Conservation (phyloP, 2,888 invertebrate genomes). For the Piscicola geometra region DNA sequence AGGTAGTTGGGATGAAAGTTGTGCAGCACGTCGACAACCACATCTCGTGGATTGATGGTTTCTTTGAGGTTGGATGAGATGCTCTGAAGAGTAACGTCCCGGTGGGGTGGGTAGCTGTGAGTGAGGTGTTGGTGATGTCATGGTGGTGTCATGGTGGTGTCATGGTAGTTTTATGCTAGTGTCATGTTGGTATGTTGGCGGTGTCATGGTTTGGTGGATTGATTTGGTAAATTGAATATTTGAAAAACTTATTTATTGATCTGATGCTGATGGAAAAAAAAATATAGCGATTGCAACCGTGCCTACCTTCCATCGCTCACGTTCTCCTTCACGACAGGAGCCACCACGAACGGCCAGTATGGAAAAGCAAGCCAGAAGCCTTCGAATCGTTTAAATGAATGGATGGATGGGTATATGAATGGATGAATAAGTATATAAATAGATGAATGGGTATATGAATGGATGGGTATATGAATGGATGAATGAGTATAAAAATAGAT, state of each 20-base stretch:
- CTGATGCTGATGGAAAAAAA: too few species aligned
- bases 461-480: too few species aligned
- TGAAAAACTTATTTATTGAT: too few species aligned
- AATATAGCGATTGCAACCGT: too few species aligned
- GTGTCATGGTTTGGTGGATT: neutral
- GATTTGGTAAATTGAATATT: too few species aligned
- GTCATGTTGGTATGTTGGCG: neutral
- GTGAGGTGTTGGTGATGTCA: neutral
- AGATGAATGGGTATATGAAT: too few species aligned
- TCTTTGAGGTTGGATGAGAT: slow-evolving; percentile 90
- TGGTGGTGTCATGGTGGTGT: too few species aligned
- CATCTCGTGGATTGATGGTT: slow-evolving; percentile 68
- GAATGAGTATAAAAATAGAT: too few species aligned
- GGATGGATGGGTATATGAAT: too few species aligned
- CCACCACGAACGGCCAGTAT: slow-evolving; percentile 52
- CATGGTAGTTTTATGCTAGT: neutral
- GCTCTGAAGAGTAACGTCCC: slow-evolving; percentile 87
- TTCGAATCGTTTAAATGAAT: neutral
- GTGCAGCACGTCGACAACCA: slow-evolving; percentile 84
- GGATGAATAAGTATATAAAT: too few species aligned
- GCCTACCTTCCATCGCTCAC: neutral
- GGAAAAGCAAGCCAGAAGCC: slow-evolving; percentile 89
- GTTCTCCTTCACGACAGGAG: slow-evolving; percentile 32
- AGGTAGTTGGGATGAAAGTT: slow-evolving; percentile 99
- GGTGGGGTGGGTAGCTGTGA: neutral